Evolutionary conservation across 2,113 vertebrate species (phyloP).

Genomic region (Ammodytes dubius): DNA sequence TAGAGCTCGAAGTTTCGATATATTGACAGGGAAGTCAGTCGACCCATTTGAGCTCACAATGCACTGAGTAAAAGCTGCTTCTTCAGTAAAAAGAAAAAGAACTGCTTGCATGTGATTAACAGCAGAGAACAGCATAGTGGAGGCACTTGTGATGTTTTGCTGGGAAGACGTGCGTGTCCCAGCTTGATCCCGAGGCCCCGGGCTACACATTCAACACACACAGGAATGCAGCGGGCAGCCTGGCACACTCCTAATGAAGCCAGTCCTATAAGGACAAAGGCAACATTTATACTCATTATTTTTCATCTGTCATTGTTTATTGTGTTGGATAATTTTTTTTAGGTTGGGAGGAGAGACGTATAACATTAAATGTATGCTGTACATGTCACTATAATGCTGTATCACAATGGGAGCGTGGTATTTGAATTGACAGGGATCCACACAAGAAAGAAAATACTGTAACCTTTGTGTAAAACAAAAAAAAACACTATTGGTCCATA

Average conservation of each 20-base stretch:
- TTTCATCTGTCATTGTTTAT: neutral
- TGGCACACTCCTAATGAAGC: neutral
- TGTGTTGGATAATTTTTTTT: neutral
- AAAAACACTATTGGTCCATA: neutral
- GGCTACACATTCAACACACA: slow-evolving; percentile 43
- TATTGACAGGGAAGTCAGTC: too few relatives aligned
- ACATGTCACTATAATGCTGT: neutral
- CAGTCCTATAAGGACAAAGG: neutral
- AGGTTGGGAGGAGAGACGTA: accelerated
- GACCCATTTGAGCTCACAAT: too few relatives aligned
- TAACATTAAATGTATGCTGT: neutral
- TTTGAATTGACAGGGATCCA: neutral
- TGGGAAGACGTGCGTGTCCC: slow-evolving; percentile 44
- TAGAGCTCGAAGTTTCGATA: neutral
- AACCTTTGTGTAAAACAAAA: neutral
- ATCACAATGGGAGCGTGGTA: neutral
- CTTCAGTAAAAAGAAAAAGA: neutral
- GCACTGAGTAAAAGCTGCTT: too few relatives aligned
- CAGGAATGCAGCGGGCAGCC: slow-evolving; percentile 65
- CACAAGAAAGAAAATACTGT: neutral
- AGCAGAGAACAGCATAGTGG: neutral
- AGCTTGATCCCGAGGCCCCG: slow-evolving; percentile 63
- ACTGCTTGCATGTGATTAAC: neutral
- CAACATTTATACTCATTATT: neutral
- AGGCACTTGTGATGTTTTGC: slow-evolving; percentile 23